Evolutionary conservation across 2,797 vertebrate species (phyloP), one percentile per base, ranked within the genome.

Genomic region (Lutjanus argentimaculatus): DNA sequence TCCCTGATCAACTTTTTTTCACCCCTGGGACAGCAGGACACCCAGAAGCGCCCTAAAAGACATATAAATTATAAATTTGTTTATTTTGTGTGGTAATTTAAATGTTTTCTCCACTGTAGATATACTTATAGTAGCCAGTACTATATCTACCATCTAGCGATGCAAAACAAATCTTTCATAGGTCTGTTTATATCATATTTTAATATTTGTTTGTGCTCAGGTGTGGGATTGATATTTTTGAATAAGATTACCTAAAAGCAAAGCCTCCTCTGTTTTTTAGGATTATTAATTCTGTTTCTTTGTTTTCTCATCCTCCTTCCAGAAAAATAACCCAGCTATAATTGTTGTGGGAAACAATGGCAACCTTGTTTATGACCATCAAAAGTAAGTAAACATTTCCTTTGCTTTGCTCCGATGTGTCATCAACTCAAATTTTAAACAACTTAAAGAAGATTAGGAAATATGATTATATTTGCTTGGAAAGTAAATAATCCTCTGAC

Each of bases 241-340:
- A 45, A 66, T 77, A 51, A 72, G 75, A 89, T 84, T 76, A 85
- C 73, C 53, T 52, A 51, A 61, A 79, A 57, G n/a, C 21, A 73
- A 77, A 83, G 10, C 61, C 48, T 70, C 68, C 62, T 81, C 42
- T 65, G 53, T 67, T 70, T 71, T 80, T 56, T 57, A 62, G 16
- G 67, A 89, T 92, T 90, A 89, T 92, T 90, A 84, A 77, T 53
- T 14, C 17, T 56, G 7, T 70, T 71, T 76, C 48, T 55, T 77
- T 85, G 51, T 91, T 82, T 75, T 80, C 71, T 80, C 43, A 11
- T 80, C 55, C 64, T 82, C 61, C 1, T 90, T 94, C 66, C 88
- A 99, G 99, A 99, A 99, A 97, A 99, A 99, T 92, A 99, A 99
- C 92, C 99, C 99, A 0, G 95, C 95, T 22, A 92, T 99, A 78